Base-by-base conservation (phyloP, 2,113 vertebrate species). In the Albula goreensis region DNA sequence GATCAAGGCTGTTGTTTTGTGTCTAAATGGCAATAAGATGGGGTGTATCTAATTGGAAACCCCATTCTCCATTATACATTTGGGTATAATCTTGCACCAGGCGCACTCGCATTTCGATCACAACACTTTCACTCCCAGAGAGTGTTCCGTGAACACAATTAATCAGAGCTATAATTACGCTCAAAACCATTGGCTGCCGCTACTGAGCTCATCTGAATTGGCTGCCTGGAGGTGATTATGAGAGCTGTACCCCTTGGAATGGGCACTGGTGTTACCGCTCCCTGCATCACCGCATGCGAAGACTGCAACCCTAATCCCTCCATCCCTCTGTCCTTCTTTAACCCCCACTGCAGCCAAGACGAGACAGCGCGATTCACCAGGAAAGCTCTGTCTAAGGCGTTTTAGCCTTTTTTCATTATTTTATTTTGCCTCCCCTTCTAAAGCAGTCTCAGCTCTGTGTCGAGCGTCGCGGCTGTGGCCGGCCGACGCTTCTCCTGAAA, bases 71-170 rank as follows among this genome's bases (percentile, higher is more conserved):
- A 93, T 94, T 94, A 92, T 95, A 91, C 93, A 92, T 93, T 85
- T 84, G 86, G 89, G 92, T 94, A 93, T 97, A 97, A 97, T 97
- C 94, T 94, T 89, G 94, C 91, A 90, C 92, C 96, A 94, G 96
- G 94, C 92, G 92, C 88, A 90, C 80, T 89, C 85, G 77, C 90
- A 1, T 41, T 89, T 87, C 92, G 91, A 93, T 93, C 93, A 94
- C 88, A 92, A 92, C 87, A 89, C 86, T 89, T 86, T 89, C 86
- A 89, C 87, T 84, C 88, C 88, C 70, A 87, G 85, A 88, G 90
- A 93, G 92, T 92, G 90, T 88, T 88, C 56, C 56, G 83, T 90
- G 91, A 93, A 93, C 88, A 93, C 90, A 91, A 93, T 93, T 91
- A 88, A 91, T 88, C 86, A 88, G 78, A 90, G 90, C 92, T 92